phyloP scores from a whole-genome alignment of 2,797 vertebrate genomes.

The Helarctos malayanus region DNA sequence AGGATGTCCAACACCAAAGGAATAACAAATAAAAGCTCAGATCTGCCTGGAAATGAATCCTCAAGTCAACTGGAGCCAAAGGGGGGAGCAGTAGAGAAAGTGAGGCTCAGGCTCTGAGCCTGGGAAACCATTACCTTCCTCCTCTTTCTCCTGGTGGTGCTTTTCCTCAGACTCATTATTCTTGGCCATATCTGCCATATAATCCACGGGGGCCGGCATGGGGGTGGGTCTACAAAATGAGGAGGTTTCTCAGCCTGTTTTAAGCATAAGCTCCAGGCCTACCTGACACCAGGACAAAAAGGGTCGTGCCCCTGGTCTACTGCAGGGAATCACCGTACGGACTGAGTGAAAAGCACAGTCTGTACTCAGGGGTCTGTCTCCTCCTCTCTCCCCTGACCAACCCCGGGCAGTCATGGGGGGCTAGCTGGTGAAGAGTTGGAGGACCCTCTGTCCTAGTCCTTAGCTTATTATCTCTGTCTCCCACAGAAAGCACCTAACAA shows the following conservation, averaged over 20 bases:
- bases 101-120: neutral
- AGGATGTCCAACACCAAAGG: neutral
- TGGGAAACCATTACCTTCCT: neutral
- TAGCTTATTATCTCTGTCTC: neutral
- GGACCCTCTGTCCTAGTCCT: too few species aligned
- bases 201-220: accelerated
- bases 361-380: neutral
- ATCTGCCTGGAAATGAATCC: neutral
- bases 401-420: accelerated
- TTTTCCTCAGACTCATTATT: neutral
- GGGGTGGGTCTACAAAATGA: neutral
- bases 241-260: neutral
- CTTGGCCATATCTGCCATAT: neutral
- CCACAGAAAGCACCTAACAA: neutral
- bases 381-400: neutral
- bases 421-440: neutral
- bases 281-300: neutral
- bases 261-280: neutral
- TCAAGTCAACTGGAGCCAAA: neutral
- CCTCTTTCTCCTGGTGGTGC: neutral
- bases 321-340: neutral
- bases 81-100: neutral
- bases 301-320: neutral
- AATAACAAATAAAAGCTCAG: neutral
- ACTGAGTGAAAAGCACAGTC: neutral